Evolutionary conservation across 2,888 invertebrate genomes (phyloP).

Genomic region (Dasypogon diadema): DNA sequence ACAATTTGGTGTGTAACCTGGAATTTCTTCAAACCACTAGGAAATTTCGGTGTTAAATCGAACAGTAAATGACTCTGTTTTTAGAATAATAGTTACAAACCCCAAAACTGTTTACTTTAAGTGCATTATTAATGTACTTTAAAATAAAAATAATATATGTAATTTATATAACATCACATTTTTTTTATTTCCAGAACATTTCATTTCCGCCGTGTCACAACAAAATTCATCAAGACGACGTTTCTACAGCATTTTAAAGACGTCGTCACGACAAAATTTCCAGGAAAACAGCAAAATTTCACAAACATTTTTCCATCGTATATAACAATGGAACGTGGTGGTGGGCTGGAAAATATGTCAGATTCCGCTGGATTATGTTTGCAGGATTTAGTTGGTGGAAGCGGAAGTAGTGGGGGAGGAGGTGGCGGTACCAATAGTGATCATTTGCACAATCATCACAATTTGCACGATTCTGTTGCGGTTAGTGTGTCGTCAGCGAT

Average conservation of each 20-base stretch:
- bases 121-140: no score
- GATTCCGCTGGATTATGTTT: slow-evolving; percentile 76
- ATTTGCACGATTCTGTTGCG: slow-evolving; percentile 71
- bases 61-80: no score
- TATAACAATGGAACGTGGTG: slow-evolving; percentile 66
- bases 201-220: background rate
- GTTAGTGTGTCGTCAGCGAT: slow-evolving; percentile 73
- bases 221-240: slow-evolving; percentile 68
- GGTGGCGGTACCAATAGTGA: slow-evolving; percentile 62
- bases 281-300: slow-evolving; percentile 66
- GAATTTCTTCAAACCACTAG: no score
- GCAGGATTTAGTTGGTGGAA: slow-evolving; percentile 75
- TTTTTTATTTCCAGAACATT: slow-evolving; percentile 14
- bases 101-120: no score
- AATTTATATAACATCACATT: no score
- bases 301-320: slow-evolving; percentile 68
- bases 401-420: slow-evolving; percentile 63
- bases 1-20: no score
- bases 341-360: slow-evolving; percentile 71
- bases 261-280: slow-evolving; percentile 69
- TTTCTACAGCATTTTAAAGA: slow-evolving; percentile 68
- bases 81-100: no score
- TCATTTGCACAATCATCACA: slow-evolving; percentile 67
- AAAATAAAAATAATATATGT: no score
- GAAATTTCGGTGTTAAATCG: no score